Percentiles rank a stretch among this genome's conserved stretches.
phyloP scores from a whole-genome alignment of 2,888 invertebrate genomes.

The Hipparchia semele region DNA sequence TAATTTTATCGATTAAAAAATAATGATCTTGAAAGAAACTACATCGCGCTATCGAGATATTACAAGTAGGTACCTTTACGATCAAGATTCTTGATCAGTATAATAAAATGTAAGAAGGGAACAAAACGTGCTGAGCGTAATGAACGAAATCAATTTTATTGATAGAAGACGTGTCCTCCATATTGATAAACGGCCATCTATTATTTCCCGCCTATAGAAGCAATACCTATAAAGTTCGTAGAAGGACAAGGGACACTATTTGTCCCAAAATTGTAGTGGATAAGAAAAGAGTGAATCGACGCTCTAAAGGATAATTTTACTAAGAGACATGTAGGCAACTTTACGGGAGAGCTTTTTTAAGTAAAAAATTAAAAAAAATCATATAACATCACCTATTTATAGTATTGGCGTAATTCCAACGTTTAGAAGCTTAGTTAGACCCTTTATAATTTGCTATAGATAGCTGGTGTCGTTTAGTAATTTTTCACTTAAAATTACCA shows the following conservation, averaged over 20 bases:
- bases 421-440: too few species aligned
- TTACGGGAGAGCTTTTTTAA: too few species aligned
- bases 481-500: too few species aligned
- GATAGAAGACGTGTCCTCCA: slow-evolving; percentile 38
- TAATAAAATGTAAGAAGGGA: slow-evolving; percentile 39
- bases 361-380: too few species aligned
- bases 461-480: too few species aligned
- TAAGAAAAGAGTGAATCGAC: too few species aligned
- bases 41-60: not conserved
- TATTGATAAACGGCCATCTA: slow-evolving; percentile 35
- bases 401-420: too few species aligned
- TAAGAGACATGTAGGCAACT: too few species aligned
- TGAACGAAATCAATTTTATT: slow-evolving; percentile 43
- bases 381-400: too few species aligned
- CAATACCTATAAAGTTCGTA: slow-evolving; percentile 12
- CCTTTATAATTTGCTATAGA: too few species aligned
- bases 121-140: slow-evolving; percentile 39
- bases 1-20: not conserved
- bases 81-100: slow-evolving; percentile 19
- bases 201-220: slow-evolving; percentile 31
- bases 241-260: not conserved
- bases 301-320: too few species aligned
- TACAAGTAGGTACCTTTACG: not conserved
- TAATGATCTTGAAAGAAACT: not conserved
- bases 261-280: not conserved